These are phyloP conservation scores for Pteria penguin DNA, from an alignment of 2,888 invertebrate genomes.

Conservation along the genomic window DNA sequence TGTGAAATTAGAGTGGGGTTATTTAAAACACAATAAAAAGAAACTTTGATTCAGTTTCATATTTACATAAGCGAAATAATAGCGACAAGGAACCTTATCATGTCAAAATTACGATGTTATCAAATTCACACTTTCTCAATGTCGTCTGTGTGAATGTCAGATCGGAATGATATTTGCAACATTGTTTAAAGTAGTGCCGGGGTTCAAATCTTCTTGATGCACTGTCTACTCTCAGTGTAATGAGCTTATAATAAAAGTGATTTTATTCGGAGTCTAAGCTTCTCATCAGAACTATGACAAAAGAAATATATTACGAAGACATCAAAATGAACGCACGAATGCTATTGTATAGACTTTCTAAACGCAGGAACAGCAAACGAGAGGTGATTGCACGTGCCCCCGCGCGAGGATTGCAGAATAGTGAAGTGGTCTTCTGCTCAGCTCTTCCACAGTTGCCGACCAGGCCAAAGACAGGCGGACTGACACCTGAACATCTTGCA, in stretches of 20 bases:
- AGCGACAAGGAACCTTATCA: too few relatives aligned
- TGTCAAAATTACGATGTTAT: too few relatives aligned
- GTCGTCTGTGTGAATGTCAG: too few relatives aligned
- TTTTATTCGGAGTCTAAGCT: too few relatives aligned
- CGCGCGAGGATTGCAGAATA: not conserved
- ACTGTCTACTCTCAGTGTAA: conserved; percentile 12
- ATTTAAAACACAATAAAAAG: too few relatives aligned
- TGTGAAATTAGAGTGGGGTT: too few relatives aligned
- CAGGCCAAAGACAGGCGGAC: not conserved
- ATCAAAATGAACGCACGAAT: not conserved
- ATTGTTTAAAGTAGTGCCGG: conserved; percentile 21
- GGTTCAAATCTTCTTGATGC: conserved; percentile 7
- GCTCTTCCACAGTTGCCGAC: not conserved
- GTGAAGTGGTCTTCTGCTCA: conserved; percentile 16
- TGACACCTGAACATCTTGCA: not conserved
- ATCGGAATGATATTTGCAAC: too few relatives aligned
- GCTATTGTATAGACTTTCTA: conserved; percentile 37
- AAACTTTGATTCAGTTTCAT: too few relatives aligned
- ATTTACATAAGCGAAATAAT: too few relatives aligned
- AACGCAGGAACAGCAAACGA: conserved; percentile 49
- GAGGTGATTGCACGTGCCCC: conserved; percentile 18
- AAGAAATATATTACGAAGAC: not conserved
- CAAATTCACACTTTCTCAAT: too few relatives aligned
- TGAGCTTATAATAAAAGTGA: conserved; percentile 40
- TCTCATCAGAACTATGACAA: conserved; percentile 42